These are phyloP conservation scores for Otolemur crassicaudatus DNA, from an alignment of 2,797 vertebrate genomes.

Conservation along the genomic window DNA sequence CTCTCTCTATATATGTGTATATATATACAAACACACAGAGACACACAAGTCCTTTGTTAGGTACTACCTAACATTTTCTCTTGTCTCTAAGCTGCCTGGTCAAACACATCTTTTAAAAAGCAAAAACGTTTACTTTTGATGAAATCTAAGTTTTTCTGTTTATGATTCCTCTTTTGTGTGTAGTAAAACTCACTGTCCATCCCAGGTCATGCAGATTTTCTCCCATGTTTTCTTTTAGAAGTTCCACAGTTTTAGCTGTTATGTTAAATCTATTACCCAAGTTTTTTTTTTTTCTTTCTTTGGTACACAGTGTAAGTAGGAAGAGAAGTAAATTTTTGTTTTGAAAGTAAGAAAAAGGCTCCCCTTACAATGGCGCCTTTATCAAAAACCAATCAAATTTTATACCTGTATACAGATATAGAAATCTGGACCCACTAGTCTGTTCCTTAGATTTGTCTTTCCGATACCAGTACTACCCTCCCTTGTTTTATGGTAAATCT, in stretches of 20 bases:
- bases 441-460: not conserved
- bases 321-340: not conserved
- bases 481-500: conserved; percentile 5
- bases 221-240: not conserved
- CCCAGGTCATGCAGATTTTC: not conserved
- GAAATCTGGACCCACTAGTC: not conserved
- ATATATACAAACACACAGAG: too few species aligned
- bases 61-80: not conserved
- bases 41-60: not conserved
- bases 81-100: not conserved
- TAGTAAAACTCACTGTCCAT: not conserved
- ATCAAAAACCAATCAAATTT: not conserved
- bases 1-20: too few species aligned
- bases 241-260: conserved; percentile 1
- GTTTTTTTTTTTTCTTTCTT: not conserved
- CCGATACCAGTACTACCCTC: not conserved
- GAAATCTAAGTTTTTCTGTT: not conserved
- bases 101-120: not conserved
- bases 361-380: not conserved
- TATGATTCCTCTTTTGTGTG: not conserved
- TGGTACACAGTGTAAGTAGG: not conserved
- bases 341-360: not conserved
- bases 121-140: conserved; percentile 15
- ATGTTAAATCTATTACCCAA: conserved; percentile 1
- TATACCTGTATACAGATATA: accelerated